Evolutionary conservation across 1,140 invertebrate species (phyloP).

Genomic region (Drosophila takahashii): DNA sequence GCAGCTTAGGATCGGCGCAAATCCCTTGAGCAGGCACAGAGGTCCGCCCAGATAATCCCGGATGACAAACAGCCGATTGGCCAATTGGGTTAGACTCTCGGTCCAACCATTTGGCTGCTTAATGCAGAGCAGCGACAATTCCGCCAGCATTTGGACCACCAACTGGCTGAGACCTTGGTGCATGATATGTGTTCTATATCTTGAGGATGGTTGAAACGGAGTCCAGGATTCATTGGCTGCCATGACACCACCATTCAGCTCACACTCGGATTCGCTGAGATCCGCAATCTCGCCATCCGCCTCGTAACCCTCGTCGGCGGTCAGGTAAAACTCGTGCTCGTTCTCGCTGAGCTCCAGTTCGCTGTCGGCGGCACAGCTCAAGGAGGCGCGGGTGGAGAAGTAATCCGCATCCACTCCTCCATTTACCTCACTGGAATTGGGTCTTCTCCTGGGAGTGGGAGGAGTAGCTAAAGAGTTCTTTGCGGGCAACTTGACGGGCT

Average conservation of each 20-base stretch:
- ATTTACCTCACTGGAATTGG: slow-evolving; percentile 62
- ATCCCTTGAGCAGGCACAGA: slow-evolving; percentile 73
- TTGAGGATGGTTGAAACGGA: slow-evolving; percentile 75
- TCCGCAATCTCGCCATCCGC: slow-evolving; percentile 81
- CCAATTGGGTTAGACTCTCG: slow-evolving; percentile 73
- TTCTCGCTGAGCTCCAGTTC: slow-evolving; percentile 79
- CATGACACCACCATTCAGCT: slow-evolving; percentile 43
- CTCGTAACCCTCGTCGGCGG: slow-evolving; percentile 83
- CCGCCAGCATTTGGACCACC: slow-evolving; percentile 80
- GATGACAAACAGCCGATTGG: slow-evolving; percentile 76
- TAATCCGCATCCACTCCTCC: slow-evolving; percentile 66
- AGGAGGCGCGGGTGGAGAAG: slow-evolving; percentile 73
- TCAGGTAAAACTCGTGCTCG: slow-evolving; percentile 75
- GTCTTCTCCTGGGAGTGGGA: slow-evolving; percentile 45
- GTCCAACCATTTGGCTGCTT: slow-evolving; percentile 76
- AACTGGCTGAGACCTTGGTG: slow-evolving; percentile 77
- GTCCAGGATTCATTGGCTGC: slow-evolving; percentile 67
- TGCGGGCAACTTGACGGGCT: slow-evolving; percentile 62
- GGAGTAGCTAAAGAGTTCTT: slow-evolving; percentile 69
- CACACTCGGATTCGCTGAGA: slow-evolving; percentile 68
- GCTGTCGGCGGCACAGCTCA: slow-evolving; percentile 76
- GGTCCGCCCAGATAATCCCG: slow-evolving; percentile 77
- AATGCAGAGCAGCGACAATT: slow-evolving; percentile 69
- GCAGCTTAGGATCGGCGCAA: slow-evolving; percentile 64
- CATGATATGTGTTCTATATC: slow-evolving; percentile 73